phyloP scores from a whole-genome alignment of 2,113 vertebrate species.

The Vombatus ursinus region DNA sequence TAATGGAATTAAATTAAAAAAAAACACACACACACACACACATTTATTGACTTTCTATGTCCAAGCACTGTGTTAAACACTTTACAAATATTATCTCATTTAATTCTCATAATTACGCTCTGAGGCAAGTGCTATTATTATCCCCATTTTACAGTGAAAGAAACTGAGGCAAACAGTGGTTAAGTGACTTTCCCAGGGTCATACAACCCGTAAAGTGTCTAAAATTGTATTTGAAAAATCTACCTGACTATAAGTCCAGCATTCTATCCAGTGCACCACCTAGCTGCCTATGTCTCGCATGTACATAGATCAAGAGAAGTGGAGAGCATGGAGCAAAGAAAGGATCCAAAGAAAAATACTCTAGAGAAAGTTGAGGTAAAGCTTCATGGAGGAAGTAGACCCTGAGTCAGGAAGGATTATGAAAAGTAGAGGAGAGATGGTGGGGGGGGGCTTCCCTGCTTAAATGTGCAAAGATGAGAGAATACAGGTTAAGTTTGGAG shows the following conservation, averaged over 20 bases:
- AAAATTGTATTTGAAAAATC: not conserved
- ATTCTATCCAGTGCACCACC: not conserved
- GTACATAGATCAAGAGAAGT: not conserved
- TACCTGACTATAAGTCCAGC: not conserved
- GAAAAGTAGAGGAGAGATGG: not conserved
- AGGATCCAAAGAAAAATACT: not conserved
- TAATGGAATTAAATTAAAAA: not conserved
- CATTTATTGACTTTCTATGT: not conserved
- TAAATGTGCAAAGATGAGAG: not conserved
- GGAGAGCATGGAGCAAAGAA: not conserved
- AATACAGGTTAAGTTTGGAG: not conserved
- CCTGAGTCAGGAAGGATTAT: not conserved
- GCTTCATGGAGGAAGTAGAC: not conserved
- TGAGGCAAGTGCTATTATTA: not conserved
- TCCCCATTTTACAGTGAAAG: not conserved
- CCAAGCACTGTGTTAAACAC: not conserved
- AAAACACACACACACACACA: not conserved
- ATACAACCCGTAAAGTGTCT: not conserved
- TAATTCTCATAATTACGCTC: not conserved
- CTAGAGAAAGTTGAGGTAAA: not conserved
- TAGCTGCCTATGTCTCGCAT: not conserved
- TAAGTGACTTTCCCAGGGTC: not conserved
- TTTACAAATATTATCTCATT: not conserved
- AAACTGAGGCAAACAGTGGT: not conserved
- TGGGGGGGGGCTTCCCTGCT: not conserved